Percentiles rank a stretch among this genome's conserved stretches.
Conservation (phyloP, 1,140 invertebrate genomes). For the Lordiphosa stackelbergi region DNA sequence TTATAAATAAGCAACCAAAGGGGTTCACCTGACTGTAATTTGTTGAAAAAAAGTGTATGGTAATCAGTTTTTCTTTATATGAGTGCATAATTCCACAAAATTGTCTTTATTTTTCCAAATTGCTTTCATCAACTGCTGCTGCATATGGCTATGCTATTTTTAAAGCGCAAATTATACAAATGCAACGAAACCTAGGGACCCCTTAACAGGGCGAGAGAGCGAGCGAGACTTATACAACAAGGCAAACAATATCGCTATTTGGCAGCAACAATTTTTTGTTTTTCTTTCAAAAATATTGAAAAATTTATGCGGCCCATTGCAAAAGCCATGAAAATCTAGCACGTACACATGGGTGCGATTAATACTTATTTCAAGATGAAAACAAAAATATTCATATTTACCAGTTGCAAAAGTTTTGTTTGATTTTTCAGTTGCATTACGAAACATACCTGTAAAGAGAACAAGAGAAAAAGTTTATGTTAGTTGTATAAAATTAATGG, state of each 20-base stretch:
- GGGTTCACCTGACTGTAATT: too few relatives aligned
- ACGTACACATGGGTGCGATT: constrained; percentile 9
- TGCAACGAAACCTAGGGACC: constrained; percentile 5
- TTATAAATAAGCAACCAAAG: too few relatives aligned
- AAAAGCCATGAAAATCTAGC: constrained; percentile 43
- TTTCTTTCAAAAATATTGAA: constrained; percentile 40
- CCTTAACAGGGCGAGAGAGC: constrained; percentile 2
- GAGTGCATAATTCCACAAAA: constrained; percentile 5
- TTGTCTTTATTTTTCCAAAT: constrained; percentile 4
- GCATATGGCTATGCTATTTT: constrained; percentile 17
- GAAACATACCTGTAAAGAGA: constrained; percentile 54
- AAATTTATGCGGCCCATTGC: constrained; percentile 42
- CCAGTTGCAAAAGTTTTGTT: constrained; percentile 36
- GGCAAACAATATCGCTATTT: constrained; percentile 5
- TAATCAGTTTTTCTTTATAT: too few relatives aligned
- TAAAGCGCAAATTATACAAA: constrained; percentile 19
- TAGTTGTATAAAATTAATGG: constrained; percentile 1
- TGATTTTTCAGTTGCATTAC: constrained; percentile 35
- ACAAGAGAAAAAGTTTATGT: constrained; percentile 6
- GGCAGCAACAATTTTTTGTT: constrained; percentile 1
- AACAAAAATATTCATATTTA: constrained; percentile 38
- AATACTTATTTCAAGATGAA: constrained; percentile 10
- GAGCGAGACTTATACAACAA: neutral
- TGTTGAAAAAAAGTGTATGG: too few relatives aligned
- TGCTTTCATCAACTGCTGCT: constrained; percentile 18